Conservation (phyloP, 2,888 invertebrate species). For the Apamea monoglypha region DNA sequence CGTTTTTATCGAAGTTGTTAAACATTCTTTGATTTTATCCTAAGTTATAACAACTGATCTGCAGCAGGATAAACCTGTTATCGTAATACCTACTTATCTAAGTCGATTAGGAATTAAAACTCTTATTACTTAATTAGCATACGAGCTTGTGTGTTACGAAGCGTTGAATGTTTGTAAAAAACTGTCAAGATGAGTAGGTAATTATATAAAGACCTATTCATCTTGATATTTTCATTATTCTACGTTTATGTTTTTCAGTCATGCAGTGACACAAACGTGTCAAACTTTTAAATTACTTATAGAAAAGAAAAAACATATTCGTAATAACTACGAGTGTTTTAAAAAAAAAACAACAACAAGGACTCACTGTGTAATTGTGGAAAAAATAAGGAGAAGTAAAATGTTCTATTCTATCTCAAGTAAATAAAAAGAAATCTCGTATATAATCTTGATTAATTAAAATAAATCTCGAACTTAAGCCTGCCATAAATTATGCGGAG, state of each 20-base stretch:
- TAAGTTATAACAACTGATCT: background rate
- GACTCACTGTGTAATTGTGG: no score
- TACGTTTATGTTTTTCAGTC: no score
- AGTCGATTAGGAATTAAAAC: background rate
- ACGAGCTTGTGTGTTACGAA: background rate
- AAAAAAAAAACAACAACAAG: background rate
- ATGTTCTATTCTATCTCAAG: background rate
- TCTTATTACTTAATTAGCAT: background rate
- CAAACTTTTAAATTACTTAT: no score
- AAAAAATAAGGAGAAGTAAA: background rate
- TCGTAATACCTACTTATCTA: background rate
- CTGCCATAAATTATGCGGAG: conserved; percentile 22
- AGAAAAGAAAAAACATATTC: background rate
- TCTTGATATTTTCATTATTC: no score
- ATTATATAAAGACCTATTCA: no score
- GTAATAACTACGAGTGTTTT: background rate
- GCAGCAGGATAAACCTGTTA: background rate
- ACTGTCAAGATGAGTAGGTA: background rate
- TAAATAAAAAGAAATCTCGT: conserved; percentile 8
- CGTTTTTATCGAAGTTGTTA: background rate
- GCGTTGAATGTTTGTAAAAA: background rate
- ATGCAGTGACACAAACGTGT: no score
- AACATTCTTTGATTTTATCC: conserved; percentile 5
- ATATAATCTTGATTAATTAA: conserved; percentile 9
- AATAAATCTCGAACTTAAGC: conserved; percentile 37